phyloP scores from a whole-genome alignment of 2,888 invertebrate species.

The Nineta flava region DNA sequence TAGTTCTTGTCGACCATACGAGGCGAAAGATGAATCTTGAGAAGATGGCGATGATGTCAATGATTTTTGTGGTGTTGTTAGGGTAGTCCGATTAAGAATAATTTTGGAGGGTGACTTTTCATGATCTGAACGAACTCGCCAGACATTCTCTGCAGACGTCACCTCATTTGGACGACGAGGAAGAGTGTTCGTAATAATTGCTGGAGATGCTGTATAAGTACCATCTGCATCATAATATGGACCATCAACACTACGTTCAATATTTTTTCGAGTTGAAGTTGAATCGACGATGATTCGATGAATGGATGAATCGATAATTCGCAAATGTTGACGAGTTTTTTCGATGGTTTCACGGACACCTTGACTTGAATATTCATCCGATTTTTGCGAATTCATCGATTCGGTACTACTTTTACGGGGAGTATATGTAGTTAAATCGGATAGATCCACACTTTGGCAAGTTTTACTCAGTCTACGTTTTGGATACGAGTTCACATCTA shows the following conservation, averaged over 20 bases:
- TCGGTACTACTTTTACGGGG: slow-evolving; percentile 36
- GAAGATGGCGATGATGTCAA: slow-evolving; percentile 23
- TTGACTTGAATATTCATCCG: slow-evolving; percentile 24
- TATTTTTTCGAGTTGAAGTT: slow-evolving; percentile 23
- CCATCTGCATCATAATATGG: slow-evolving; percentile 22
- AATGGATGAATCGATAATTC: slow-evolving; percentile 22
- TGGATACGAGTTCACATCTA: slow-evolving; percentile 22
- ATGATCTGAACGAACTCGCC: slow-evolving; percentile 1
- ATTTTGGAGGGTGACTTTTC: slow-evolving; percentile 18
- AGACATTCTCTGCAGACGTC: background rate
- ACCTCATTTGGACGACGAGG: background rate
- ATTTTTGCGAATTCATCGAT: slow-evolving; percentile 33
- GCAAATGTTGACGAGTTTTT: slow-evolving; percentile 10
- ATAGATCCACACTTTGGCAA: slow-evolving; percentile 24
- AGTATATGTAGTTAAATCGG: slow-evolving; percentile 18
- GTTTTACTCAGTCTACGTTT: slow-evolving; percentile 23
- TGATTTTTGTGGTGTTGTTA: too few species aligned
- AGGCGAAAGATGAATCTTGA: slow-evolving; percentile 10
- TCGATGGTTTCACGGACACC: slow-evolving; percentile 8
- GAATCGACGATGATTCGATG: too few species aligned
- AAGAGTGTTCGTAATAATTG: slow-evolving; percentile 13
- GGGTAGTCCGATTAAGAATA: slow-evolving; percentile 16
- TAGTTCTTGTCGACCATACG: background rate
- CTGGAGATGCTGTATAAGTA: slow-evolving; percentile 24
- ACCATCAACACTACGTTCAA: slow-evolving; percentile 10